A percentile compares a stretch with the other conserved stretches of the same genome.
These are phyloP conservation scores for Empidonax traillii DNA, from an alignment of 2,113 vertebrate species.

Conservation along the genomic window DNA sequence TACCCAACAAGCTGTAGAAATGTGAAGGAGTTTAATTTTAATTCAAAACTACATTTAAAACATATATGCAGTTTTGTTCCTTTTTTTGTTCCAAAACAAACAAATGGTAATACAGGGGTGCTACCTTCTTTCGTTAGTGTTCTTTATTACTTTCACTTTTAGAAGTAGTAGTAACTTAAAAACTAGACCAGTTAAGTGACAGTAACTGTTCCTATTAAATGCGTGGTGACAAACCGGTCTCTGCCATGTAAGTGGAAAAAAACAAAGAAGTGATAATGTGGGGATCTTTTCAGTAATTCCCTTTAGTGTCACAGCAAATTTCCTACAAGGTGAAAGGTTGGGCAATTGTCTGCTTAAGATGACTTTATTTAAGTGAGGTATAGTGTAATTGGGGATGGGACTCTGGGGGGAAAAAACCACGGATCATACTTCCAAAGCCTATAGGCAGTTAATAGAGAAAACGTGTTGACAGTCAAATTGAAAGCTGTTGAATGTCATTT, in stretches of 20 bases:
- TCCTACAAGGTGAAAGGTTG: neutral
- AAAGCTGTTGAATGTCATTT: neutral
- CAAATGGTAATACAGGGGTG: neutral
- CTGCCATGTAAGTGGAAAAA: neutral
- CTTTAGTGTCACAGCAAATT: neutral
- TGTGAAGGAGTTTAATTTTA: neutral
- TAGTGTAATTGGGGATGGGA: neutral
- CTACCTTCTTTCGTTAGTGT: neutral
- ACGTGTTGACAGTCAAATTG: neutral
- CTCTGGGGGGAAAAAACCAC: neutral
- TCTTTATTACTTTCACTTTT: neutral
- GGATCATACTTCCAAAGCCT: neutral
- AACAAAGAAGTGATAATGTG: neutral
- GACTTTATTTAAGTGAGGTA: neutral
- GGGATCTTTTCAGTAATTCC: neutral
- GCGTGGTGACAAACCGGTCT: neutral
- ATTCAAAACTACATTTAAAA: neutral
- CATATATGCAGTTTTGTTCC: rapidly evolving
- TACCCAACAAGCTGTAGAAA: neutral
- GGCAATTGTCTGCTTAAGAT: neutral
- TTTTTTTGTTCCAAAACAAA: neutral
- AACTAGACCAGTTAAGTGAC: neutral
- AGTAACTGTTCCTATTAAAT: neutral
- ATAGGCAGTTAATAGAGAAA: neutral
- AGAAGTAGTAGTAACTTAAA: neutral